Conservation (phyloP, 2,113 vertebrate genomes). For the Chlorocebus sabaeus region DNA sequence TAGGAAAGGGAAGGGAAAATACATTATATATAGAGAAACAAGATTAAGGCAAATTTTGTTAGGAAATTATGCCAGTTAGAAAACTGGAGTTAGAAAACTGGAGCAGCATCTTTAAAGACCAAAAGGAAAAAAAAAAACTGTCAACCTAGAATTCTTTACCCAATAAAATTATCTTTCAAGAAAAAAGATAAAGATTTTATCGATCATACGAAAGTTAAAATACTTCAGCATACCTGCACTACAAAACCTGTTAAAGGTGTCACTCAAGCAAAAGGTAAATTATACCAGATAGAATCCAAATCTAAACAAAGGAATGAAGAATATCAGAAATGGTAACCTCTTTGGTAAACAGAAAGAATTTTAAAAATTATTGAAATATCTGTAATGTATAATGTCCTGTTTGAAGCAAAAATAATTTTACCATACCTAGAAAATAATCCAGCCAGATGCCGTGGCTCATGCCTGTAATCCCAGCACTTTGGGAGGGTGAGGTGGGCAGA, state of each 20-base stretch:
- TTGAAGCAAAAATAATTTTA: not conserved
- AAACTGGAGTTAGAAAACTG: not conserved
- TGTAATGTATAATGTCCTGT: not conserved
- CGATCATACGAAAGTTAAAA: not conserved
- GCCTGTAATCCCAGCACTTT: too few species aligned
- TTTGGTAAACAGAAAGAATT: not conserved
- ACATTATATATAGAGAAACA: not conserved
- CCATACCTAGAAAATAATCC: not conserved
- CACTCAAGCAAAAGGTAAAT: not conserved
- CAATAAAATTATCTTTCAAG: not conserved
- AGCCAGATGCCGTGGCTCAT: too few species aligned
- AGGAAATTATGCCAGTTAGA: not conserved
- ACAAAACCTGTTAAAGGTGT: not conserved
- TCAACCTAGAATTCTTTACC: not conserved
- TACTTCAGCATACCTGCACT: not conserved
- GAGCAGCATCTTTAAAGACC: not conserved
- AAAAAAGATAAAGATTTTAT: not conserved
- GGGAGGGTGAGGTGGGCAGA: too few species aligned
- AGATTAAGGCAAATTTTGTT: not conserved
- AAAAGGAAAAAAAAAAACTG: not conserved
- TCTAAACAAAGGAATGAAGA: not conserved
- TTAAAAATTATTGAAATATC: not conserved
- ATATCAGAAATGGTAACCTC: not conserved
- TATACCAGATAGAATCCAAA: not conserved
- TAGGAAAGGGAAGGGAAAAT: not conserved